Evolutionary conservation across 2,888 invertebrate species (phyloP), one percentile per base, ranked within the genome.

Genomic region (Dynastes tityus): DNA sequence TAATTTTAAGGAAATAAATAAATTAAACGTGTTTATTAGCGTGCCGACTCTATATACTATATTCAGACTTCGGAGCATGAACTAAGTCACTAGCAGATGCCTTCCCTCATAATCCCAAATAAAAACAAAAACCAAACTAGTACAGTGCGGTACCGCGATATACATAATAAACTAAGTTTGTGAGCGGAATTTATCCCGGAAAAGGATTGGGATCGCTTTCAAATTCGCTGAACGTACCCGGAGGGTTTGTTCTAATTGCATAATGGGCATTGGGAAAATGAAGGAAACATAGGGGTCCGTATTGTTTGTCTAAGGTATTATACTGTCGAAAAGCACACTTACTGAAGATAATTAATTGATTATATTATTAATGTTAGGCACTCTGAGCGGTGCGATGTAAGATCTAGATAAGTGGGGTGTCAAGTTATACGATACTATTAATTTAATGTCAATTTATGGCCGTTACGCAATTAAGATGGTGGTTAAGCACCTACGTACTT

Each of bases 291-390:
- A 74, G 27, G 73, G 73, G 61, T 63, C 55, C 27, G 73, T 49
- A 74, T 74, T 74, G 73, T 74, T 74, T 74, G 40, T 29, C 45
- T 45, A 74, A 74, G 45, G 45, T 68, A 68, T 68, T 68, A 68
- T 68, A 27, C 51, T 68, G 29, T 68, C 68, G 68, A 29, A 68
- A 51, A 68, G 68, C 49, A 32, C 49, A 68, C 49, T 68, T 68
- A 68, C 32, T 51, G 49, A 68, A 68, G 68, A 51, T 68, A 51
- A 51, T 68, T 68, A 68, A 68, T 68, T 68, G n/a, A 68, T 68
- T 68, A 53, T 68, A 68, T 68, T 68, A 68, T 68, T 68, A 68
- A 68, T 53, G 51, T 22, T 68, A 68, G 51, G 40, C 51, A 51
- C 16, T 68, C 22, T 29, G 63, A 27, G 63, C 63, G 63, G 16